Percentiles rank a stretch among this genome's conserved stretches.
phyloP scores from a whole-genome alignment of 2,113 vertebrate genomes.

The Syngnathus typhle region DNA sequence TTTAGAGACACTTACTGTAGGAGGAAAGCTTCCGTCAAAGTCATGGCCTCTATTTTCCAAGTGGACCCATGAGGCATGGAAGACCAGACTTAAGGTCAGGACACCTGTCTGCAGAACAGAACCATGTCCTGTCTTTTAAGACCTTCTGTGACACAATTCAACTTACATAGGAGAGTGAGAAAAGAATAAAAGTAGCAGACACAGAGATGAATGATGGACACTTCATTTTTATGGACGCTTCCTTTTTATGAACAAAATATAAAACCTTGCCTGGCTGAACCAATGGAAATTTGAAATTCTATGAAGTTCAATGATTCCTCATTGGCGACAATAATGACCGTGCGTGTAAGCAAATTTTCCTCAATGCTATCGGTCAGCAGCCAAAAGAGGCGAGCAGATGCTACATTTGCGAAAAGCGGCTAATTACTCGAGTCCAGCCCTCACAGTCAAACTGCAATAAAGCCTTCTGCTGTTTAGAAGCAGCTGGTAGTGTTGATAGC shows the following conservation, averaged over 20 bases:
- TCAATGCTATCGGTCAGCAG: neutral
- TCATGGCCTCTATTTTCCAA: constrained; percentile 57
- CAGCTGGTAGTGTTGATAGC: neutral
- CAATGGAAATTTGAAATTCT: too few species aligned
- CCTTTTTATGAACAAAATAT: neutral
- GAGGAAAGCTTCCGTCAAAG: constrained; percentile 59
- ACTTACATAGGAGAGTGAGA: neutral
- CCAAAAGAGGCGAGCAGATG: constrained; percentile 20
- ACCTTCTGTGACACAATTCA: constrained; percentile 26
- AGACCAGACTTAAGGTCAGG: constrained; percentile 59
- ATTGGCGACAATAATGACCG: neutral
- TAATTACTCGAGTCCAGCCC: constrained; percentile 14
- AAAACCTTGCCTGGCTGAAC: too few species aligned
- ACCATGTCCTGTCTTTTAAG: constrained; percentile 55
- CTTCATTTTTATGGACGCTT: neutral
- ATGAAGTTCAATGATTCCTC: neutral
- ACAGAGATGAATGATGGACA: constrained; percentile 22
- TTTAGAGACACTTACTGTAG: constrained; percentile 40
- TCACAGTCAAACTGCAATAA: neutral
- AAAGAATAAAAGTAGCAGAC: neutral
- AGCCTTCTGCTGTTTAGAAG: neutral
- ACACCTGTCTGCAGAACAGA: constrained; percentile 54
- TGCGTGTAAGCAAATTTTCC: neutral
- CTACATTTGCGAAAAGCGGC: constrained; percentile 20
- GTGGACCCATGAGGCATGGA: constrained; percentile 44